Conservation (phyloP, 2,888 invertebrate genomes). For the Limnephilus lunatus region DNA sequence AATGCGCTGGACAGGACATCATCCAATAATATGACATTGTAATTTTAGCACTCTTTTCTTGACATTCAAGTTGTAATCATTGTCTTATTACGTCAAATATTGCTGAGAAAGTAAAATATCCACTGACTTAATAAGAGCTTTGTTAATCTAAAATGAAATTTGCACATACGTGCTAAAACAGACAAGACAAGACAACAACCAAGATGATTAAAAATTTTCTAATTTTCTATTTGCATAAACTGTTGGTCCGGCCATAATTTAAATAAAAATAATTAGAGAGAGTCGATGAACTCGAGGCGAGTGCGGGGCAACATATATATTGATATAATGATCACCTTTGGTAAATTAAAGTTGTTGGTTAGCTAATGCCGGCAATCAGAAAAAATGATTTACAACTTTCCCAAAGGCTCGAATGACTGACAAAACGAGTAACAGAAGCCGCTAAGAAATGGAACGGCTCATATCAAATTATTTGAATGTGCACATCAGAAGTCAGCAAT, state of each 20-base stretch:
- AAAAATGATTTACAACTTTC: neutral
- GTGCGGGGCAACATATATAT: neutral
- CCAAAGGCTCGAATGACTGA: constrained; percentile 14
- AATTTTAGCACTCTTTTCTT: neutral
- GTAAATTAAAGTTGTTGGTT: neutral
- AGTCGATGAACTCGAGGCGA: neutral
- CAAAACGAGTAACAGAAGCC: constrained; percentile 31
- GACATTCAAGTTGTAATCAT: neutral
- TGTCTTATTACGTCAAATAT: neutral
- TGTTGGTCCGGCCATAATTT: neutral
- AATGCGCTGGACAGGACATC: too few relatives aligned
- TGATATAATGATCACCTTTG: neutral
- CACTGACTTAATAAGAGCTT: neutral
- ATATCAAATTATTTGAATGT: constrained; percentile 7
- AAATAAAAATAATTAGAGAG: neutral
- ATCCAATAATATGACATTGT: too few relatives aligned
- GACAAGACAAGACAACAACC: neutral
- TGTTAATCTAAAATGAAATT: neutral
- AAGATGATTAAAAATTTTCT: neutral
- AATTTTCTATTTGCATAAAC: constrained; percentile 9
- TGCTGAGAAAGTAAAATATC: neutral
- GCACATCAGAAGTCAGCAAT: neutral
- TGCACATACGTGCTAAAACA: neutral
- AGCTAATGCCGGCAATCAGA: neutral
- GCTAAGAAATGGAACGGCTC: constrained; percentile 13